Evolutionary conservation across 2,888 invertebrate species (phyloP).

Genomic region (Phrixothrix hirtus): DNA sequence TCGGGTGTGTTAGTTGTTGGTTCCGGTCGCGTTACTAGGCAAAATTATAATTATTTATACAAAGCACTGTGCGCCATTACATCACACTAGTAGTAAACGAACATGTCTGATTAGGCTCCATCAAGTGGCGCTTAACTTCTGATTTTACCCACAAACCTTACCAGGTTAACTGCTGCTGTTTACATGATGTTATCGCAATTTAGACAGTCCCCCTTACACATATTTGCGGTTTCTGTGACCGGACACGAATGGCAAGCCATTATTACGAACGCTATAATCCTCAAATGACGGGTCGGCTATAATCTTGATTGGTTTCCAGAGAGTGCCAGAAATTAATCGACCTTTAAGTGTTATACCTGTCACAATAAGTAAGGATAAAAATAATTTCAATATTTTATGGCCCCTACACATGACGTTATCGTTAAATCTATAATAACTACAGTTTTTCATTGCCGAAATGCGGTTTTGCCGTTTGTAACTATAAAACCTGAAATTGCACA

Average conservation of each 20-base stretch:
- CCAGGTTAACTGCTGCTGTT: slow-evolving; percentile 20
- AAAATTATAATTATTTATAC: not conserved
- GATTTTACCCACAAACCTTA: slow-evolving; percentile 5
- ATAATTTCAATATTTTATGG: slow-evolving; percentile 26
- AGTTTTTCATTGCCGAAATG: slow-evolving; percentile 22
- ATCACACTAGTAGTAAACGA: slow-evolving; percentile 12
- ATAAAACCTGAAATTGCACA: slow-evolving; percentile 15
- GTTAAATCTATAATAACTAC: slow-evolving; percentile 21
- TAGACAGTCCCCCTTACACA: slow-evolving; percentile 22
- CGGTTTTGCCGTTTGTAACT: slow-evolving; percentile 15
- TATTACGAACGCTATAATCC: slow-evolving; percentile 21
- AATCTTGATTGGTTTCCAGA: slow-evolving; percentile 22
- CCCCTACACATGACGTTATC: slow-evolving; percentile 14
- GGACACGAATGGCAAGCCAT: slow-evolving; percentile 10
- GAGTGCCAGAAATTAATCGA: slow-evolving; percentile 25
- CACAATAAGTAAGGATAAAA: slow-evolving; percentile 31
- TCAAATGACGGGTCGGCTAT: slow-evolving; percentile 17
- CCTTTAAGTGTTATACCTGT: slow-evolving; percentile 25
- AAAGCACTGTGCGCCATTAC: slow-evolving; percentile 10
- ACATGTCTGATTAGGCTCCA: slow-evolving; percentile 19
- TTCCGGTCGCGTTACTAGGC: slow-evolving; percentile 29
- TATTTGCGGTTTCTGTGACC: slow-evolving; percentile 27
- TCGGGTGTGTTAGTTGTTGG: slow-evolving; percentile 21
- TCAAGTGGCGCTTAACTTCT: too few species aligned
- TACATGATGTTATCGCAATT: slow-evolving; percentile 19